Conservation (phyloP, 2,113 vertebrate species). For the Dasyornis broadbenti region DNA sequence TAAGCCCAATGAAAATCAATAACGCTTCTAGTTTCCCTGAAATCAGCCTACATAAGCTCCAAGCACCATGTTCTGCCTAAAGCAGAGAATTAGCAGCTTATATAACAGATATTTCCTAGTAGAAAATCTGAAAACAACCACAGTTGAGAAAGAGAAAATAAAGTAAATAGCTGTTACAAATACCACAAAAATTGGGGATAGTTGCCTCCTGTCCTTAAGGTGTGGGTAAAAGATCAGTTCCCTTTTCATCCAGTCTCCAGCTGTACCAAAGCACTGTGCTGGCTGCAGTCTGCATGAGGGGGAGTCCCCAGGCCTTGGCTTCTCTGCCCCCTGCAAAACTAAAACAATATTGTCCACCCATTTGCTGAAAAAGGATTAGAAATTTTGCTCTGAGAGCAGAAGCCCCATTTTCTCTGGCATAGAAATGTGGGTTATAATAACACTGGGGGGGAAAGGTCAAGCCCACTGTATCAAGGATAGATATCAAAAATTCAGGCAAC, state of each 20-base stretch:
- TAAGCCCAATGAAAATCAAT: constrained; percentile 75
- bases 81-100: constrained; percentile 60
- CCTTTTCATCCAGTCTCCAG: background rate
- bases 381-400: constrained; percentile 9
- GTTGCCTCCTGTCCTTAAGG: background rate
- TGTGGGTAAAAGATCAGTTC: background rate
- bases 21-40: constrained; percentile 68
- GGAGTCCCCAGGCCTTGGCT: background rate
- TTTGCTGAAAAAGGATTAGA: background rate
- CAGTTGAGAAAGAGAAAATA: background rate
- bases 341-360: background rate
- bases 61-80: constrained; percentile 55
- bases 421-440: constrained; percentile 26
- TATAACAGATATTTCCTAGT: background rate
- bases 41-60: constrained; percentile 55
- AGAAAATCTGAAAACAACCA: background rate
- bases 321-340: background rate
- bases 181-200: background rate
- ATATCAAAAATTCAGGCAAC: constrained; percentile 37
- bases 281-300: background rate
- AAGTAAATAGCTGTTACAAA: background rate
- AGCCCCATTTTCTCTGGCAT: background rate
- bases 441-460: background rate
- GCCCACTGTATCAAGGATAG: background rate
- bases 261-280: background rate